Evolutionary conservation across 1,140 invertebrate genomes (phyloP), one percentile per base, ranked within the genome.

Genomic region (Lepidurus arcticus): DNA sequence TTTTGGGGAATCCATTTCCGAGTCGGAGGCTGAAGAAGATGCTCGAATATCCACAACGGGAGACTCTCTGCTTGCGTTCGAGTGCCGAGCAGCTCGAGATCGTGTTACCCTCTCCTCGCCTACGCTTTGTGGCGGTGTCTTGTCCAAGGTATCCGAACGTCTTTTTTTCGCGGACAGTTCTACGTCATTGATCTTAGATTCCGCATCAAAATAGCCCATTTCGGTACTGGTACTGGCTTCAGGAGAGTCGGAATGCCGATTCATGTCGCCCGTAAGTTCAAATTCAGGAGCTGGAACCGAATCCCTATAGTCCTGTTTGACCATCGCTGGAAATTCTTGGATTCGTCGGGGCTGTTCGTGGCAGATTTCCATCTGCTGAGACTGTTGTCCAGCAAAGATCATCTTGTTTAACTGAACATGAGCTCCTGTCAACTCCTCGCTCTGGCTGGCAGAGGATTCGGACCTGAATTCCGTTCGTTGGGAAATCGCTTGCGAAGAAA

Each of bases 171-270:
- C 16, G n/a, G 53, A 65, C 53, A 65, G 4, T 13, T n/a, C 16
- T 21, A 21, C 13, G 44, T 34, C 44, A 13, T 44, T 26, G 44
- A 9, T 11, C 34, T 45, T 10, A 65, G n/a, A 21, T 10, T 24
- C 76, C 21, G 34, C 42, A 47, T 45, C n/a, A 42, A 76, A 16
- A 42, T 76, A 45, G 24, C 76, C 34, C 76, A 24, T 76, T 76
- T 65, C 44, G 26, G 7, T 65, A 16, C 53, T 65, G 53, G 53
- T 65, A 21, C 53, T 65, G 1, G 53, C 53, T 65, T 65, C 16
- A 21, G 53, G 13, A 16, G 16, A 16, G 1, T 65, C 16, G 3
- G 13, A 9, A 65, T 65, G 53, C 9, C 16, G 16, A 16, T 65
- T 7, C 16, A 7, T 65, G 16, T 65, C 53, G n/a, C 21, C 13